Percentiles rank a stretch among this genome's conserved stretches.
Conservation (phyloP, 2,888 invertebrate species). For the Lycocerus yunnanus region DNA sequence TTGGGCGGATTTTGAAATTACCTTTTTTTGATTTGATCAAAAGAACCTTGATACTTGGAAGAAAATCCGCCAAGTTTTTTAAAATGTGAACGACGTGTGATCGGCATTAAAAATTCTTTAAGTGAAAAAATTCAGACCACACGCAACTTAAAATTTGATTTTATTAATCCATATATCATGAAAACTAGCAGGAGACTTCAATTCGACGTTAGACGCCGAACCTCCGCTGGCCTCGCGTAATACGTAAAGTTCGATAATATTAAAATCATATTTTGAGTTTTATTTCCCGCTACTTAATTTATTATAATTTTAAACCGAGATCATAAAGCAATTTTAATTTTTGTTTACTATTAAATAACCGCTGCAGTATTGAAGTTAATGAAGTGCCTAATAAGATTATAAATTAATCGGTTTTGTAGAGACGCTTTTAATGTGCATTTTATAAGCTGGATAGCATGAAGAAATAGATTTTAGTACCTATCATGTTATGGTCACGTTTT, state of each 20-base stretch:
- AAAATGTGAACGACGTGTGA: neutral
- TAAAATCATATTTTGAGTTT: neutral
- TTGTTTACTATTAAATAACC: neutral
- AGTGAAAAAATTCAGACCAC: slow-evolving; percentile 22
- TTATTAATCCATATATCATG: slow-evolving; percentile 37
- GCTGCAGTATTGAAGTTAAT: neutral
- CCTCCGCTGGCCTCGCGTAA: neutral
- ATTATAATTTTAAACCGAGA: neutral
- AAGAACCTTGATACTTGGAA: neutral
- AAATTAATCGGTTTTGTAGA: neutral
- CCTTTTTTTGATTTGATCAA: neutral
- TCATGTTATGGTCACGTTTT: slow-evolving; percentile 13
- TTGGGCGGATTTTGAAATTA: slow-evolving; percentile 38
- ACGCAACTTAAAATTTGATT: slow-evolving; percentile 24
- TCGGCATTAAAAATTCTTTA: slow-evolving; percentile 2
- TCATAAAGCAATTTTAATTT: neutral
- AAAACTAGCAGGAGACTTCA: slow-evolving; percentile 26
- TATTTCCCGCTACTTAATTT: neutral
- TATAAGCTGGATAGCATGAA: slow-evolving; percentile 11
- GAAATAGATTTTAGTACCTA: slow-evolving; percentile 6
- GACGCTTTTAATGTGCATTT: slow-evolving; percentile 2
- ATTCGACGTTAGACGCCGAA: slow-evolving; percentile 21
- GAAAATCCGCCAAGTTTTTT: neutral
- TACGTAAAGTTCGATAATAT: neutral
- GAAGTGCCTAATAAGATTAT: neutral